Evolutionary conservation across 2,797 vertebrate species (phyloP).

Genomic region (Sparus aurata): DNA sequence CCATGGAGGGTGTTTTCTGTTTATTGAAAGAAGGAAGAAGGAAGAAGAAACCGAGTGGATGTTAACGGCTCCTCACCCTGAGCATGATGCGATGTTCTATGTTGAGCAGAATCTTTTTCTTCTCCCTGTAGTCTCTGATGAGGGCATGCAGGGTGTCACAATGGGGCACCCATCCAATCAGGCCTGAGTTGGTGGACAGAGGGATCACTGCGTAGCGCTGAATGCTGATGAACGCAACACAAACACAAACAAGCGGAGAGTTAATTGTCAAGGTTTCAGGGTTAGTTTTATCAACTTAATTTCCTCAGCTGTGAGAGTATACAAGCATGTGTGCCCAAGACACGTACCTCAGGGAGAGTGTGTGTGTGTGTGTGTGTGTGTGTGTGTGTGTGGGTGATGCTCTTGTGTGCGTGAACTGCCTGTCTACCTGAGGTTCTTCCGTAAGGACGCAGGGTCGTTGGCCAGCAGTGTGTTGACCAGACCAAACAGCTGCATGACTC

Average conservation of each 20-base stretch:
- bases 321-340: neutral
- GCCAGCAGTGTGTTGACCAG: conserved; percentile 97
- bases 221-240: conserved; percentile 85
- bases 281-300: neutral
- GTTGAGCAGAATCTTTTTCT: conserved; percentile 99
- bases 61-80: conserved; percentile 84
- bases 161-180: conserved; percentile 99
- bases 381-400: neutral
- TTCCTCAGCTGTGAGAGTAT: neutral
- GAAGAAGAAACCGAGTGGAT: neutral
- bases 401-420: neutral
- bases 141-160: conserved; percentile 98
- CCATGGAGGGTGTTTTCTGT: too few species aligned
- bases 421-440: conserved; percentile 96
- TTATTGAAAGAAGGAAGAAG: neutral
- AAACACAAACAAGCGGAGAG: conserved; percentile 30
- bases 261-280: neutral
- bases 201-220: conserved; percentile 98
- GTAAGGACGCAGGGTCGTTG: conserved; percentile 97
- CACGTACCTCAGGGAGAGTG: neutral
- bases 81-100: conserved; percentile 99
- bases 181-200: conserved; percentile 96
- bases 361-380: neutral
- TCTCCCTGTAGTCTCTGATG: conserved; percentile 98
- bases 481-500: conserved; percentile 99